Evolutionary conservation across 2,797 vertebrate species (phyloP), one percentile per base, ranked within the genome.

Genomic region (Danio jaintianensis): DNA sequence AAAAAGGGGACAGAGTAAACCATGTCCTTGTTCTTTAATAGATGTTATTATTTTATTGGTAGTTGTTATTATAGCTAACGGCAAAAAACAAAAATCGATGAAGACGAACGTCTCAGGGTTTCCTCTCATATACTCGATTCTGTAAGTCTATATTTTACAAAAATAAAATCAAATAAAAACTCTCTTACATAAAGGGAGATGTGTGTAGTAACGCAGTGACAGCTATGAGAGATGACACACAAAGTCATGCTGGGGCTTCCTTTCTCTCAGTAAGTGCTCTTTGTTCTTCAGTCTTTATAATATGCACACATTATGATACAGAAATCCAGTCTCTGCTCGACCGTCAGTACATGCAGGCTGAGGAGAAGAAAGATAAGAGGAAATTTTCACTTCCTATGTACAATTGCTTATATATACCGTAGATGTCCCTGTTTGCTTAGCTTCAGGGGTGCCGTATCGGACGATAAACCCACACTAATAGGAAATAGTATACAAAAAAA

Each of bases 311-410:
- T 38, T 38, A 78, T 71, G 3, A 38, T 59, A 78, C 29, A 78
- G 7, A 50, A 40, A 61, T 78, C 43, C 64, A 61, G 53, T 61
- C 42, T 78, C 55, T 20, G 9, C 53, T 48, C 4, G 12, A 48
- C 52, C 64, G 69, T 82, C 70, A 13, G 47, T 36, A 78, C 70
- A 64, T 80, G 79, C 85, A 59, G 72, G 18, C 50, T 5, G 20
- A 55, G 7, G 20, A 82, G 83, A 81, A 81, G 75, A 82, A 61
- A 84, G 66, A 82, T n/a, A 82, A 55, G 56, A 71, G 68, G 59
- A 29, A 18, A 48, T 29, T 85, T 89, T 88, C 89, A 93, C 92
- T 93, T 95, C 93, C 93, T 91, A 86, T 93, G 88, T 87, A 89
- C 81, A 86, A 80, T 79, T 88, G 91, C 92, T 90, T 90, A 93